phyloP scores from a whole-genome alignment of 2,797 vertebrate genomes.

The Apogon hyalosoma region DNA sequence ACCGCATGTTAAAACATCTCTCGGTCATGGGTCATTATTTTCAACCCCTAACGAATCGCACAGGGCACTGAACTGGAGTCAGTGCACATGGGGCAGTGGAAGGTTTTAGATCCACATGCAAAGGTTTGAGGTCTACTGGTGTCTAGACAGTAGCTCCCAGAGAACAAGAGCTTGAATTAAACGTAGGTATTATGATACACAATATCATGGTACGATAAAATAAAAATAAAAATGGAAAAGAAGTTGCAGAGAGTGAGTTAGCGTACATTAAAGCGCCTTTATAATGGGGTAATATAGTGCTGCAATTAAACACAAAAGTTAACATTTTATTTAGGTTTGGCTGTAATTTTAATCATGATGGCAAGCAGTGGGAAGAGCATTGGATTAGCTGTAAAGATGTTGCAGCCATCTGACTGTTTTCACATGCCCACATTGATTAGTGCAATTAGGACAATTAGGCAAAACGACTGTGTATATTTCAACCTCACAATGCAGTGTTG shows the following conservation, averaged over 20 bases:
- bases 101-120: slow-evolving; percentile 48
- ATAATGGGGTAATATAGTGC: not conserved
- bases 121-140: slow-evolving; percentile 71
- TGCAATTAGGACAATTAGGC: slow-evolving; percentile 46
- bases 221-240: slow-evolving; percentile 14
- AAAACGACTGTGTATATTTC: slow-evolving; percentile 45
- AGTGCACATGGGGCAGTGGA: slow-evolving; percentile 47
- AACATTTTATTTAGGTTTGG: slow-evolving; percentile 3
- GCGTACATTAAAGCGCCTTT: not conserved
- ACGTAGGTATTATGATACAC: not conserved
- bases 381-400: slow-evolving; percentile 16
- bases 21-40: slow-evolving; percentile 70
- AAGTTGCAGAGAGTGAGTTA: not conserved
- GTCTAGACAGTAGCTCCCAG: slow-evolving; percentile 75
- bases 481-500: slow-evolving; percentile 50
- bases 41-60: slow-evolving; percentile 50
- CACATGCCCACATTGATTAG: slow-evolving; percentile 48
- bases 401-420: slow-evolving; percentile 24
- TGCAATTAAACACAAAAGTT: not conserved
- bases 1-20: slow-evolving; percentile 73
- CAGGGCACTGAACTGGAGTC: slow-evolving; percentile 56
- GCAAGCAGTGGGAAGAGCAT: slow-evolving; percentile 2
- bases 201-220: slow-evolving; percentile 9
- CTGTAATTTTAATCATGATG: not conserved
- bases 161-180: slow-evolving; percentile 23